Base-by-base conservation (phyloP, 2,888 invertebrate species). In the Ligdia adustata region DNA sequence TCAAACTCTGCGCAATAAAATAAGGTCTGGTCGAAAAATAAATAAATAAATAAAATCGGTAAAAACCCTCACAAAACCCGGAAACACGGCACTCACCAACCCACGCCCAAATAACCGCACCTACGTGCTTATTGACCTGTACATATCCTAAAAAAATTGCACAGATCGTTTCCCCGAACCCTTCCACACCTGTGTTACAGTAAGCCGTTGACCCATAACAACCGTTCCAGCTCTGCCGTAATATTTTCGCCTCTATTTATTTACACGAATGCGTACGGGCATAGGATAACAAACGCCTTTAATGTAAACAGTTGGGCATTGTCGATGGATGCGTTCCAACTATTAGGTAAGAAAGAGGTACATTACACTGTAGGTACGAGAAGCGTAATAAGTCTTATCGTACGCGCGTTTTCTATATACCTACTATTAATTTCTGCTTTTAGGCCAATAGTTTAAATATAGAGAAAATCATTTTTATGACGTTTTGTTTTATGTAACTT, bases 281-380 rank as follows among this genome's bases (percentile, higher is more conserved):
- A 37, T 42, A 33, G 35, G 60, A 65, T 67, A 74, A 71, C 69
- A 70, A 71, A 71, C 68, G 63, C 68, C 62, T 60, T n/a, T 64
- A 64, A 66, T 54, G 64, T 79, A 81, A 79, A 80, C 76, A 79
- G 51, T 42, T 42, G 44, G 47, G 49, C 52, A 53, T 58, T 52
- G 79, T 59, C 67, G 72, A 79, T 65, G 59, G 76, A 79, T 53
- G 57, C 51, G 55, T 62, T 60, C 67, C 77, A 74, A 61, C 52
- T 37, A 62, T 51, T 55, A 24, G 27, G 38, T 35, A 16, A 16
- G 1, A n/a, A n/a, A n/a, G n/a, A n/a, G n/a, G n/a, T n/a, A n/a
- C n/a, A n/a, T n/a, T n/a, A n/a, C n/a, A n/a, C n/a, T n/a, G n/a
- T n/a, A n/a, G n/a, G n/a, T n/a, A n/a, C n/a, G n/a, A n/a, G n/a